Base-by-base conservation (phyloP, 92 coral and sea anemone genomes). In the Porites lobata region DNA sequence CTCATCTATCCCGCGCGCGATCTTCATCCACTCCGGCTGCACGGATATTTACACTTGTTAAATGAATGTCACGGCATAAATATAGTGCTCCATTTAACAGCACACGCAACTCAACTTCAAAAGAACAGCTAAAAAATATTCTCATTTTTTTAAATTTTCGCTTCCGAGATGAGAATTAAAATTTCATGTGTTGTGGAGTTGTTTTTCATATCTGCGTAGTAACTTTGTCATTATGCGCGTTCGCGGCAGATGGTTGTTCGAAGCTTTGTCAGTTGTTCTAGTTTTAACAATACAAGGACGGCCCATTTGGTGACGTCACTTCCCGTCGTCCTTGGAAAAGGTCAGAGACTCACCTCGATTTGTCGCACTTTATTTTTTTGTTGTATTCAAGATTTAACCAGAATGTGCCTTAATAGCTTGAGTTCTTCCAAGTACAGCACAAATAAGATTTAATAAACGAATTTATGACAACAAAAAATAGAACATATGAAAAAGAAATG, bases 261-360 rank as follows among this genome's bases (percentile, higher is more conserved):
- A 77, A 78, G 75, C 75, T 78, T 70, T 91, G 98, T 93, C 98
- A 95, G 50, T 88, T 77, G 59, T 77, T 88, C 85, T 87, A 75
- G 51, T 77, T 70, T 74, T 78, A 81, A 90, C 87, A 92, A 94
- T 77, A 52, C 67, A 81, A 86, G 84, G 90, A 56, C 94, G 93
- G 85, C 96, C 96, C 78, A 8, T 32, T n/a, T 26, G 20, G 90
- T 91, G 96, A 95, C 98, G 94, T 93, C 89, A 95, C 93, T 86
- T 93, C 98, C 98, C 84, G 32, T 73, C 83, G 91, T 65, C 87
- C 51, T 83, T 72, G 80, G 72, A 83, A 82, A 76, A 76, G 89
- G 89, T 85, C 89, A 85, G 69, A 26, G 24, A 8, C 2, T 67
- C 26, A 19, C 15, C 15, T 56, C 12, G 61, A 56, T 10, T 29